These are phyloP conservation scores for Regulus satrapa DNA, from an alignment of 2,113 vertebrate genomes.

Conservation along the genomic window DNA sequence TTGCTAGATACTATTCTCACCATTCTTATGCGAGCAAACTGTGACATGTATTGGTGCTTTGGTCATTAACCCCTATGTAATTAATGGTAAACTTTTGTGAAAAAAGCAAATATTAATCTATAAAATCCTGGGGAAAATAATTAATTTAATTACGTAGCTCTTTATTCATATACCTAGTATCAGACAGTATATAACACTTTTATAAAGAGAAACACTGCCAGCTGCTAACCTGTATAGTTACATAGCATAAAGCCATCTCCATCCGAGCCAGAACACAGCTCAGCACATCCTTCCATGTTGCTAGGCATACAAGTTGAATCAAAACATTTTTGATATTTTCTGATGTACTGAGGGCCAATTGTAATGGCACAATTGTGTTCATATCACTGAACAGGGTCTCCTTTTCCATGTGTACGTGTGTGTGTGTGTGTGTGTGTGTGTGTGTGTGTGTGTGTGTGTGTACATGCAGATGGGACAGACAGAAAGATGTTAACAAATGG, in stretches of 20 bases:
- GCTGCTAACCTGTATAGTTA: background rate
- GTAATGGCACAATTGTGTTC: background rate
- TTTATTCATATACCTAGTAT: background rate
- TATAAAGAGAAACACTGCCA: background rate
- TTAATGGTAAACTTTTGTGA: background rate
- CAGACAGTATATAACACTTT: background rate
- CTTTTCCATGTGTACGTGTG: background rate
- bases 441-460: background rate
- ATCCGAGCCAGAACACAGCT: background rate
- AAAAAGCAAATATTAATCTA: background rate
- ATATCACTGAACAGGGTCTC: background rate
- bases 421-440: background rate
- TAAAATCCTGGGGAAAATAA: background rate
- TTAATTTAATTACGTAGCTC: background rate
- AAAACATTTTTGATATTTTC: background rate
- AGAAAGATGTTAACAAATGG: slow-evolving; percentile 53
- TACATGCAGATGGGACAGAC: background rate
- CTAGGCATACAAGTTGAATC: background rate
- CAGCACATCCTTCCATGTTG: background rate
- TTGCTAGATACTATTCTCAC: background rate
- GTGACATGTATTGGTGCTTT: background rate
- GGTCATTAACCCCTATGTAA: background rate
- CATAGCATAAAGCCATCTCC: background rate
- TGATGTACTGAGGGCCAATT: background rate
- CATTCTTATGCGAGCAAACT: background rate